Conservation (phyloP, 1,140 invertebrate species). For the Anastatus disparis region DNA sequence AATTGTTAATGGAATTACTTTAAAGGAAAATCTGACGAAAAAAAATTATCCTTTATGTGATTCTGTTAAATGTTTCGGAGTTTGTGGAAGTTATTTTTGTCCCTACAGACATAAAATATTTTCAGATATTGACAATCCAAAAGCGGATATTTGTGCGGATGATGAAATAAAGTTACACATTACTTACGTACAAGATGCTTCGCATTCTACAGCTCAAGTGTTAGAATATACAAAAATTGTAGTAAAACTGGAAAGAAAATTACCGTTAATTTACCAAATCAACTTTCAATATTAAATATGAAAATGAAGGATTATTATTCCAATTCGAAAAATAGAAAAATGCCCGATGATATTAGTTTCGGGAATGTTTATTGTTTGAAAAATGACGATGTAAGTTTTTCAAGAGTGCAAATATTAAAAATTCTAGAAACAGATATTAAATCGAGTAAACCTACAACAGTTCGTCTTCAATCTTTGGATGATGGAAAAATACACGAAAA, state of each 20-base stretch:
- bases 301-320: conserved; percentile 52
- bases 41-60: conserved; percentile 55
- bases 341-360: conserved; percentile 40
- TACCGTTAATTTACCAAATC: background rate
- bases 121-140: conserved; percentile 51
- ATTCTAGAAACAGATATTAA: conserved; percentile 45
- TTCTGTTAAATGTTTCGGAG: conserved; percentile 58
- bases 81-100: conserved; percentile 54
- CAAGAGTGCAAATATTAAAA: conserved; percentile 55
- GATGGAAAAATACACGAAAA: conserved; percentile 47
- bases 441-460: conserved; percentile 39
- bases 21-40: conserved; percentile 53
- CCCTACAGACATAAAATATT: conserved; percentile 56
- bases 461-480: conserved; percentile 55
- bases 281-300: conserved; percentile 42
- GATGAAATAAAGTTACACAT: conserved; percentile 55
- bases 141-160: conserved; percentile 49
- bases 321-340: conserved; percentile 49
- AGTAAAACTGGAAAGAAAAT: conserved; percentile 39
- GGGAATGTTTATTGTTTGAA: conserved; percentile 53
- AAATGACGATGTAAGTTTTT: conserved; percentile 49
- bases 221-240: conserved; percentile 46
- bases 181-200: conserved; percentile 54
- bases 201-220: conserved; percentile 58
- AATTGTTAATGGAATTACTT: conserved; percentile 45